Evolutionary conservation across 2,797 vertebrate genomes (phyloP).

Genomic region (Glyptemys insculpta): DNA sequence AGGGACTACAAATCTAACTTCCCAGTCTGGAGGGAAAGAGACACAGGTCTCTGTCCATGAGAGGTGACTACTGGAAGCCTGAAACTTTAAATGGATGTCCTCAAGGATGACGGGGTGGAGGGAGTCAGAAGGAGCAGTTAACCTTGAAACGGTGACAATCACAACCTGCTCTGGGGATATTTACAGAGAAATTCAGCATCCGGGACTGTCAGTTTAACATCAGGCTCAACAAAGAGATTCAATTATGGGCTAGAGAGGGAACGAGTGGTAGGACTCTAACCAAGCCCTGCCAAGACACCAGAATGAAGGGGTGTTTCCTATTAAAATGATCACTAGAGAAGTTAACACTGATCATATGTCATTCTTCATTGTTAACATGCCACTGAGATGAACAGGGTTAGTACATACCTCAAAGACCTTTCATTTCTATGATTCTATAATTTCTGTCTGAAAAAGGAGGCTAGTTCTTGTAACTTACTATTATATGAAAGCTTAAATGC

Average conservation of each 20-base stretch:
- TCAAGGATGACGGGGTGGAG: no score
- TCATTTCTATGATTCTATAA: neutral
- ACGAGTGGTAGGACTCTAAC: constrained; percentile 69
- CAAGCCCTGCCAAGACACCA: constrained; percentile 57
- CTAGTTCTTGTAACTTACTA: neutral
- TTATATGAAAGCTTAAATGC: neutral
- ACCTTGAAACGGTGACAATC: neutral
- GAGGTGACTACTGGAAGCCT: no score
- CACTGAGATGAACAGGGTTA: constrained; percentile 58
- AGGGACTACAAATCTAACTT: no score
- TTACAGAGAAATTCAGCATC: neutral
- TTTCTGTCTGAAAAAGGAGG: neutral
- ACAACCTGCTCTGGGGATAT: neutral
- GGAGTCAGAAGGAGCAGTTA: no score
- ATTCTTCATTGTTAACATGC: constrained; percentile 58
- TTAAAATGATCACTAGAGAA: constrained; percentile 22
- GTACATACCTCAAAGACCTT: neutral
- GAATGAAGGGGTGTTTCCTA: constrained; percentile 58
- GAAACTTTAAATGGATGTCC: no score
- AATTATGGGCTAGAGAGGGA: constrained; percentile 13
- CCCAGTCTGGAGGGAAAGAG: no score
- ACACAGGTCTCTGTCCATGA: no score
- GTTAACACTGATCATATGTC: neutral
- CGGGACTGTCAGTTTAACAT: neutral
- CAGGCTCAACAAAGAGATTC: constrained; percentile 38